Base-by-base conservation (phyloP, 2,888 invertebrate species). In the Ophion ventricosus region DNA sequence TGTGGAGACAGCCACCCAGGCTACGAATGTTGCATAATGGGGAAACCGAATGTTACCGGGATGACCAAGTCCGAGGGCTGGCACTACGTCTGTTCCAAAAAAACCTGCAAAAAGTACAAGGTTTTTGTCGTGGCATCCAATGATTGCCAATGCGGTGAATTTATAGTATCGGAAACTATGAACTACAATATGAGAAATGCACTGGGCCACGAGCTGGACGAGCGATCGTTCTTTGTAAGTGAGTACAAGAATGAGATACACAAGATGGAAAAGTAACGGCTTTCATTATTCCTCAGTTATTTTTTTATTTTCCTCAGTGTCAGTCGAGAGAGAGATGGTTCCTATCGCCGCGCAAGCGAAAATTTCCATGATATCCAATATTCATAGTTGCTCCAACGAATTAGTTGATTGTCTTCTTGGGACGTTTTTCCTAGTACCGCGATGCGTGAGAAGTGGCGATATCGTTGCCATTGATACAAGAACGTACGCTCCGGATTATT, bases 341-440 rank as follows among this genome's bases (percentile, higher is more conserved):
- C 66, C 66, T 1, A 91, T 87, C 87, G 91, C 92, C 20, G 85
- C 80, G 11, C 89, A 91, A 83, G 90, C 88, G 8, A 90, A 78
- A 81, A 85, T 93, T 81, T 91, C 92, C 11, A 78, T 91, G 67
- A 88, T 93, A 26, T 82, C 87, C 7, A 91, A 89, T 85, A 89
- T 91, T 0, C 69, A 88, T 43, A 90, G 90, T 1, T 89, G 79
- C 67, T 69, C 88, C 3, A 85, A 87, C 0, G 93, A 94, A 72
- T 94, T 96, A 64, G 91, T 95, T 0, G 96, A 96, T 91, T 93
- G 94, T 74, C 92, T 96, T 70, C 91, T 97, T 57, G 95, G 94
- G 88, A 96, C 95, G 89, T 96, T 96, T 90, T 97, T 97, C 91
- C 95, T 94, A 90, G 93, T 93, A 61, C 97, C 97, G 25, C 95